Evolutionary conservation across 2,888 invertebrate species (phyloP), one percentile per base, ranked within the genome.

Genomic region (Sarcophaga variegata): DNA sequence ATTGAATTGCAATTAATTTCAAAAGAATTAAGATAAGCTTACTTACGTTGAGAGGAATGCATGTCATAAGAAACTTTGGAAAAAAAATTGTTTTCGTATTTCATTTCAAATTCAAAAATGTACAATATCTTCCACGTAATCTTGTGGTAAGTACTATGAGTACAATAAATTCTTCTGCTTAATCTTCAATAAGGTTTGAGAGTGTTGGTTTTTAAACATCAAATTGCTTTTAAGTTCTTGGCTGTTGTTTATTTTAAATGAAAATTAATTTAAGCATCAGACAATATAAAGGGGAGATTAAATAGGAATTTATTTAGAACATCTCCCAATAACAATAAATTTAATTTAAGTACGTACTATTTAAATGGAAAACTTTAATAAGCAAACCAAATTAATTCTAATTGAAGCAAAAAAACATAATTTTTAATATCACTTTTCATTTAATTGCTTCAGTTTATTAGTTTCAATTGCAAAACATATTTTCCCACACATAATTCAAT

Each of bases 401-500:
- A 27, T 27, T 27, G 4, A 27, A 27, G 27, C 8, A 37, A 37
- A 8, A 37, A 37, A 37, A 37, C 37, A 2, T 37, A 37, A 37
- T 8, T 37, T 37, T 37, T 37, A 37, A 37, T 37, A 2, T 37
- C 37, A 10, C 37, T 37, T 37, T 37, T 37, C 37, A 37, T 37
- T 37, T 37, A 54, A 54, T 54, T 54, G 54, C 54, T 54, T 14
- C 54, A 54, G 54, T 54, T 54, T 54, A 4, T 54, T 14, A 17
- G 37, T 5, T 54, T 17, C 14, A 54, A 12, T 54, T 54, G 37
- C 8, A 59, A 59, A 77, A 59, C 3, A 47, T 54, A 74, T 66
- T 76, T 81, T 85, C 84, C 84, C 84, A 85, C 80, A 81, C 80
- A 80, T 60, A 20, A 11, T 62, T 54, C 22, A 67, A 62, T 59